Evolutionary conservation across 1,140 invertebrate species (phyloP).

Genomic region (Asbolus verrucosus): DNA sequence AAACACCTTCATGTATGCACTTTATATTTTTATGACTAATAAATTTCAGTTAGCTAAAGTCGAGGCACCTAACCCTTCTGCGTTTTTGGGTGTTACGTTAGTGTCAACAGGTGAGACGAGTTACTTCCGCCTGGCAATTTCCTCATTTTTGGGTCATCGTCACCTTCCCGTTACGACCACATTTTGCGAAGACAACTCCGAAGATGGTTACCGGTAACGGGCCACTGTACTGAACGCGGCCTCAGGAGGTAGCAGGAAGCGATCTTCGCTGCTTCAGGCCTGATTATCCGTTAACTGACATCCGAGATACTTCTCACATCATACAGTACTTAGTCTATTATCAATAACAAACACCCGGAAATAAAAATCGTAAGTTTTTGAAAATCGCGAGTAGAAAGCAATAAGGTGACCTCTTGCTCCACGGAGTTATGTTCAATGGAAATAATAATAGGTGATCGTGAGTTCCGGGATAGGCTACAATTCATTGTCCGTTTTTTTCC

Average conservation of each 20-base stretch:
- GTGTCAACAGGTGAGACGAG: neutral
- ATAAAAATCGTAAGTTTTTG: neutral
- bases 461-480: slow-evolving; percentile 47
- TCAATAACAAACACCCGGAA: slow-evolving; percentile 34
- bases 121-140: slow-evolving; percentile 16
- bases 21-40: too few relatives aligned
- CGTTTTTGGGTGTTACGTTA: too few relatives aligned
- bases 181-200: slow-evolving; percentile 31
- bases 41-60: too few relatives aligned
- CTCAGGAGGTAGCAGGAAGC: slow-evolving; percentile 39
- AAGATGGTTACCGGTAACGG: slow-evolving; percentile 33
- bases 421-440: slow-evolving; percentile 30
- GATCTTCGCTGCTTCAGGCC: slow-evolving; percentile 43
- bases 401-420: slow-evolving; percentile 30
- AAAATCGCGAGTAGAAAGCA: slow-evolving; percentile 39
- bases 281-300: slow-evolving; percentile 48
- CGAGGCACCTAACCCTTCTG: too few relatives aligned
- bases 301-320: slow-evolving; percentile 37
- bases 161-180: slow-evolving; percentile 8
- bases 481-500: slow-evolving; percentile 41
- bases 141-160: slow-evolving; percentile 17
- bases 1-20: too few relatives aligned
- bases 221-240: slow-evolving; percentile 1
- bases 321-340: slow-evolving; percentile 9
- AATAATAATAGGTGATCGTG: slow-evolving; percentile 41